These are phyloP conservation scores for Tuta absoluta DNA, from an alignment of 2,888 invertebrate species.

Conservation along the genomic window DNA sequence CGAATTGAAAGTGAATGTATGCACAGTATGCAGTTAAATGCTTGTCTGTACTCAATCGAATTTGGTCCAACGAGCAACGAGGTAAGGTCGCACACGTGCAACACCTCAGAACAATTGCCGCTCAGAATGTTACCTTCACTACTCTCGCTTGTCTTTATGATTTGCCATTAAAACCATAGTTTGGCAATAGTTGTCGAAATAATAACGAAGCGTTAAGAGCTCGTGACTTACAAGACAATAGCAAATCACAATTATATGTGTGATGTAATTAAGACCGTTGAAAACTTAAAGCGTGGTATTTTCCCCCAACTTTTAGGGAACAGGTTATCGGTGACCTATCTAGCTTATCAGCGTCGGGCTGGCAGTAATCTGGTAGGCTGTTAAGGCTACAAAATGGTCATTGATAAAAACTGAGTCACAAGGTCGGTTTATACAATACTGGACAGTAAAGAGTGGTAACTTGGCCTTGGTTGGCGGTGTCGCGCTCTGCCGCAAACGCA, in stretches of 20 bases:
- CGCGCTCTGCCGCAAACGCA: constrained; percentile 59
- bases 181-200: constrained; percentile 33
- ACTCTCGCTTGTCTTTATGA: constrained; percentile 44
- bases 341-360: constrained; percentile 23
- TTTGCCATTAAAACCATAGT: constrained; percentile 43
- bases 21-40: constrained; percentile 50
- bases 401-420: constrained; percentile 61
- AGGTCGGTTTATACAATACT: constrained; percentile 57
- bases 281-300: background rate
- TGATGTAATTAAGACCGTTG: background rate
- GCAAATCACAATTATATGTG: background rate
- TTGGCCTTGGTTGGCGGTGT: constrained; percentile 65
- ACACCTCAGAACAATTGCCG: constrained; percentile 42
- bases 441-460: constrained; percentile 55
- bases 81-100: constrained; percentile 63
- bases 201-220: constrained; percentile 17
- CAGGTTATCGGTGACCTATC: constrained; percentile 22
- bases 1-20: constrained; percentile 53
- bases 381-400: constrained; percentile 30
- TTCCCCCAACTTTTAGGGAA: background rate
- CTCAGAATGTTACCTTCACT: constrained; percentile 49
- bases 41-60: constrained; percentile 53
- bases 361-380: constrained; percentile 31
- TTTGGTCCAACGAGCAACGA: constrained; percentile 56
- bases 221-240: constrained; percentile 4